Percentiles rank a stretch among this genome's conserved stretches.
Conservation (phyloP, 92 coral and sea anemone species). For the Palythoa caribaeorum region DNA sequence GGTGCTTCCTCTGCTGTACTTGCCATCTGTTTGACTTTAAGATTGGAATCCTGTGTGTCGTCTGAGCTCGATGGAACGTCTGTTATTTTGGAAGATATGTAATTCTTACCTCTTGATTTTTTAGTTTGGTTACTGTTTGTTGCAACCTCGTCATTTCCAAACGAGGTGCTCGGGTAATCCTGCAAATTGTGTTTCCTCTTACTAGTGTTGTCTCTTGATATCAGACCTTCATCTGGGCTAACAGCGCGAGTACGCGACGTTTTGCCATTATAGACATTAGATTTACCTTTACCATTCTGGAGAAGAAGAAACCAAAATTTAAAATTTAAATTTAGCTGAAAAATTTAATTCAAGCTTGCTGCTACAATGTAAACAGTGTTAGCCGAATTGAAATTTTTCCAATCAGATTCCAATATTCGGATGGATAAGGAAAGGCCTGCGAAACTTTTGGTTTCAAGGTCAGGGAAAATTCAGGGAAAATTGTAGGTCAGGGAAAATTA, state of each 20-base stretch:
- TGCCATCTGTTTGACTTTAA: neutral
- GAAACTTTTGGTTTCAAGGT: too few species aligned
- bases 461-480: too few species aligned
- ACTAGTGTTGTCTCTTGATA: neutral
- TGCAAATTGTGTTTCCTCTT: neutral
- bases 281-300: neutral
- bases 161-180: neutral
- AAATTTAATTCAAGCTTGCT: too few species aligned
- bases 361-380: too few species aligned
- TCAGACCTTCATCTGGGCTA: neutral
- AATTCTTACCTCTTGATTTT: neutral
- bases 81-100: neutral
- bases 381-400: too few species aligned
- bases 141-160: neutral
- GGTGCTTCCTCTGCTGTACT: neutral
- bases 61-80: neutral
- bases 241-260: neutral
- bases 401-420: too few species aligned
- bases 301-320: neutral
- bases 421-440: too few species aligned
- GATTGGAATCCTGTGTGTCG: neutral
- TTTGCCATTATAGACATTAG: neutral
- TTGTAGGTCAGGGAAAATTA: too few species aligned
- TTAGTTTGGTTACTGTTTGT: neutral
- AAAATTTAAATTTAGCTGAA: neutral